Evolutionary conservation across 2,888 invertebrate species (phyloP).

Genomic region (Abrostola tripartita): DNA sequence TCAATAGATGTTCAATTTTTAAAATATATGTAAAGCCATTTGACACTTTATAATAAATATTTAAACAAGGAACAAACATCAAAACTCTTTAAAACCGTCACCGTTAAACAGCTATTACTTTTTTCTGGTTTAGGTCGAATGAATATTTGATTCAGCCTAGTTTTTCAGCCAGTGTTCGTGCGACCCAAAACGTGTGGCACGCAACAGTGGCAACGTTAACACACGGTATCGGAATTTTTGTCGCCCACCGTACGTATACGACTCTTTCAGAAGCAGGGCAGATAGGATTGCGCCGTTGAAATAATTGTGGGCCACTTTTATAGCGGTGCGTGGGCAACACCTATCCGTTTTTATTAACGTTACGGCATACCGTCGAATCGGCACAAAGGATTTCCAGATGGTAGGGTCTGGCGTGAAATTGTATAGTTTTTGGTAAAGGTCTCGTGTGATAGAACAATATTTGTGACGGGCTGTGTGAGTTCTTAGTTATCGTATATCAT

Average conservation of each 20-base stretch:
- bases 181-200: conserved; percentile 79
- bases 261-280: conserved; percentile 63
- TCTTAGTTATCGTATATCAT: not conserved
- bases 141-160: conserved; percentile 74
- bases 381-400: conserved; percentile 67
- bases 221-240: conserved; percentile 76
- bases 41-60: too few species aligned
- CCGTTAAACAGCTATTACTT: conserved; percentile 1
- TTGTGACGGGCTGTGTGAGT: not conserved
- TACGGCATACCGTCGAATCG: conserved; percentile 63
- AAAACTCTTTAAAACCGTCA: not conserved
- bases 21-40: too few species aligned
- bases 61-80: not conserved
- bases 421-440: conserved; percentile 44
- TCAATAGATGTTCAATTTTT: too few species aligned
- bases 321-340: conserved; percentile 64
- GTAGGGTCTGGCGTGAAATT: conserved; percentile 54
- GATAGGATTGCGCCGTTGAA: conserved; percentile 66
- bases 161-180: conserved; percentile 75
- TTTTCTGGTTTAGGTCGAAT: conserved; percentile 58
- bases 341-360: conserved; percentile 70
- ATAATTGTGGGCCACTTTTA: conserved; percentile 72
- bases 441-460: conserved; percentile 17
- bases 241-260: conserved; percentile 65
- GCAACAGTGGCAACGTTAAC: conserved; percentile 67